These are phyloP conservation scores for Sympetrum striolatum DNA, from an alignment of 2,888 invertebrate species.

Conservation along the genomic window DNA sequence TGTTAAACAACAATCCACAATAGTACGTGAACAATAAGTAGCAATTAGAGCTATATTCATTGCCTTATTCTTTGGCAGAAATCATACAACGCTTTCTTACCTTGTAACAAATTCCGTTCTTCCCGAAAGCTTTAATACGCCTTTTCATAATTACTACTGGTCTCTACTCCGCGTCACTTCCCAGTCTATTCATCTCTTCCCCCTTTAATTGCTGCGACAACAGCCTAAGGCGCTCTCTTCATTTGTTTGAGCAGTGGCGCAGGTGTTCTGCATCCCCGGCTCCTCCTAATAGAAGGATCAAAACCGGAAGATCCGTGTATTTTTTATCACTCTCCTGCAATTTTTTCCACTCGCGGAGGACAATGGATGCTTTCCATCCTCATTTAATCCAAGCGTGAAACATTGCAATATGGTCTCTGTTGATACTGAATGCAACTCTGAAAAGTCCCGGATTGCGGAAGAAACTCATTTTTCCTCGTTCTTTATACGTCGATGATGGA, in stretches of 20 bases:
- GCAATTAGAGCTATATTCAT: no score
- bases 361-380: not conserved
- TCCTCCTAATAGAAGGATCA: not conserved
- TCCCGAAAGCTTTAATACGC: not conserved
- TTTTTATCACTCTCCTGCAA: not conserved
- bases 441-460: no score
- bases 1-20: no score
- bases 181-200: not conserved
- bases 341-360: not conserved
- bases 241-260: not conserved
- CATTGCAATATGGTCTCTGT: not conserved
- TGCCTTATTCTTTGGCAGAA: not conserved
- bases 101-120: not conserved
- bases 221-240: not conserved
- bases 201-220: not conserved
- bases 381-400: not conserved
- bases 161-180: not conserved
- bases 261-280: not conserved
- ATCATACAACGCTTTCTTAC: not conserved
- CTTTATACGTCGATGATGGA: no score
- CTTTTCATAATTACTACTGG: not conserved
- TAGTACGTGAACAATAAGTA: no score
- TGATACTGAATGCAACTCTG: not conserved
- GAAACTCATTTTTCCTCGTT: no score
- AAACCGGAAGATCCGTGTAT: not conserved